A percentile compares a stretch with the other conserved stretches of the same genome.
These are phyloP conservation scores for Notocelia uddmanniana DNA, from an alignment of 2,888 invertebrate species.

Conservation along the genomic window DNA sequence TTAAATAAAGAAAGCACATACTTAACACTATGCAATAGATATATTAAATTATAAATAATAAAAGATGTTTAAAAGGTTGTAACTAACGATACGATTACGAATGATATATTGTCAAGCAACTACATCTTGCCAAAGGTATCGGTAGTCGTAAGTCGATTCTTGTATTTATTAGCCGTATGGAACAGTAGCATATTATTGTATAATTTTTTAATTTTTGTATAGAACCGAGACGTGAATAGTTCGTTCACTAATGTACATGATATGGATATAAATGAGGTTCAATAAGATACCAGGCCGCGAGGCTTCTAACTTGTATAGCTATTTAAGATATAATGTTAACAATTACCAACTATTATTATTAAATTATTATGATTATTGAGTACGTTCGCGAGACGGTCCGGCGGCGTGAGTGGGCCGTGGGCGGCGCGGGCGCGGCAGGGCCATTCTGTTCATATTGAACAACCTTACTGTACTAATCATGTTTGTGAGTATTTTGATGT, in stretches of 20 bases:
- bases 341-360: slow-evolving; percentile 64
- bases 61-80: slow-evolving; percentile 83
- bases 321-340: slow-evolving; percentile 77
- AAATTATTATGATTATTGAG: slow-evolving; percentile 53
- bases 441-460: slow-evolving; percentile 1
- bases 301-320: slow-evolving; percentile 77
- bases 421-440: neutral
- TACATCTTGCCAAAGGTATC: slow-evolving; percentile 72
- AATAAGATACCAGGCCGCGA: slow-evolving; percentile 74
- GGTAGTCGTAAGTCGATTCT: slow-evolving; percentile 81
- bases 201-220: slow-evolving; percentile 86
- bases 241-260: slow-evolving; percentile 73
- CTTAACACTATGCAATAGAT: slow-evolving; percentile 72
- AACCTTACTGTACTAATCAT: neutral
- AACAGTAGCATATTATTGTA: slow-evolving; percentile 81
- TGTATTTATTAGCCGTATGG: slow-evolving; percentile 82
- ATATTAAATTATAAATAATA: slow-evolving; percentile 75
- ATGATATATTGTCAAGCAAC: slow-evolving; percentile 69
- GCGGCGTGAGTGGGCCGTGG: slow-evolving; percentile 11
- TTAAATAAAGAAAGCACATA: slow-evolving; percentile 50
- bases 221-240: slow-evolving; percentile 73
- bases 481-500: neutral
- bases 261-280: slow-evolving; percentile 67
- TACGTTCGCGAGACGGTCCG: slow-evolving; percentile 47
- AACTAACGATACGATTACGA: slow-evolving; percentile 80